These are phyloP conservation scores for Cerastis rubricosa DNA, from an alignment of 2,888 invertebrate species.

Conservation along the genomic window DNA sequence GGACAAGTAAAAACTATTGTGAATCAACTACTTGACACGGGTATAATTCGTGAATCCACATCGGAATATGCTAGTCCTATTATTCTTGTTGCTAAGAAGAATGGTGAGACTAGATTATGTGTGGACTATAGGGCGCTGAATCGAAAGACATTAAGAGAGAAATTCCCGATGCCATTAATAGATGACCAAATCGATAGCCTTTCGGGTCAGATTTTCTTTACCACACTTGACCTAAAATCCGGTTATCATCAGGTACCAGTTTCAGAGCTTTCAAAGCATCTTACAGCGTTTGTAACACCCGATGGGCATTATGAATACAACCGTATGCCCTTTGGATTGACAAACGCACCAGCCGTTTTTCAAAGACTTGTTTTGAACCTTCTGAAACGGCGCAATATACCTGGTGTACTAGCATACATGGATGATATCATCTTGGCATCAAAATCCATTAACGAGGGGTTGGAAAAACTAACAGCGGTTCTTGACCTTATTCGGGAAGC, in stretches of 20 bases:
- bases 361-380: slow-evolving; percentile 2
- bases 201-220: slow-evolving; percentile 1
- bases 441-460: background rate
- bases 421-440: background rate
- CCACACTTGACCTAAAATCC: background rate
- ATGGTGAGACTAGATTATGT: background rate
- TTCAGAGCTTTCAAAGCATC: background rate
- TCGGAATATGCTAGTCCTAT: background rate
- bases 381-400: background rate
- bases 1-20: background rate
- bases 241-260: slow-evolving; percentile 1
- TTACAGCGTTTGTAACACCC: too few species aligned
- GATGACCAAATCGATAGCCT: slow-evolving; percentile 7
- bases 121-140: slow-evolving; percentile 3
- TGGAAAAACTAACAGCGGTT: background rate
- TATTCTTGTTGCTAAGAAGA: background rate
- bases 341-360: background rate
- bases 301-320: too few species aligned
- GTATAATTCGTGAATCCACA: background rate
- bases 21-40: background rate
- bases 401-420: slow-evolving; percentile 5
- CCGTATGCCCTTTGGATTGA: background rate
- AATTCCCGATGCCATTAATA: slow-evolving; percentile 5
- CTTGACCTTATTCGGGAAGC: background rate
- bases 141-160: slow-evolving; percentile 1